Evolutionary conservation across 2,797 vertebrate genomes (phyloP), one percentile per base, ranked within the genome.

Genomic region (Sardinella longiceps): DNA sequence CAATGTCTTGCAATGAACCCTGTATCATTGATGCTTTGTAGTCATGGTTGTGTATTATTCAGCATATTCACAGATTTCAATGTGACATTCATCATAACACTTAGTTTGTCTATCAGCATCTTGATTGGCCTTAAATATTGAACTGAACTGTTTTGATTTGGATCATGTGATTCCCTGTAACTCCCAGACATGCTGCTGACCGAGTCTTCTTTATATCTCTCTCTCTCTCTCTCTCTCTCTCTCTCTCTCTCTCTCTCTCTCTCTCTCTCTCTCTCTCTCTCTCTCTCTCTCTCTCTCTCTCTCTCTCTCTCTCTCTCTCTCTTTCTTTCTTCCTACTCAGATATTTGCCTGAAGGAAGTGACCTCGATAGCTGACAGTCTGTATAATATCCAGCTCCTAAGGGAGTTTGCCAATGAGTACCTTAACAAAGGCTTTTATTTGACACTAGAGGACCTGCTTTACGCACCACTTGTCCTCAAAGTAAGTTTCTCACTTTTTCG

Each of bases 261-360:
- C 14, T 66, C 3, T 74, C 5, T 39, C 83, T 91, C 82, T 14
- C 83, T 51, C 82, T 87, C 84, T 88, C 7, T 7, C 3, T 50
- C 14, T 50, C 12, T 58, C 12, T n/a, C n/a, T n/a, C n/a, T n/a
- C n/a, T n/a, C n/a, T n/a, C n/a, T n/a, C n/a, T n/a, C n/a, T n/a
- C n/a, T n/a, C n/a, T n/a, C n/a, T 60, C n/a, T 25, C 56, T 60
- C n/a, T 66, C 60, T 28, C 7, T 70, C 11, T 70, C 14, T 66
- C 3, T 74, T 15, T 39, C 83, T 91, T 83, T 14, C 83, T 51
- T 83, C 87, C 84, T 88, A 53, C 89, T 88, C 85, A 99, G 98
- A 99, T 92, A 96, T 99, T 89, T 99, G 97, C 92, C 92, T 99
- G 93, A 99, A 99, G 95, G 98, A 99, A 93, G 97, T 96, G 4